A percentile compares a stretch with the other conserved stretches of the same genome.
Evolutionary conservation across 1,140 invertebrate species (phyloP).

Genomic region (Drosophila paulistorum): DNA sequence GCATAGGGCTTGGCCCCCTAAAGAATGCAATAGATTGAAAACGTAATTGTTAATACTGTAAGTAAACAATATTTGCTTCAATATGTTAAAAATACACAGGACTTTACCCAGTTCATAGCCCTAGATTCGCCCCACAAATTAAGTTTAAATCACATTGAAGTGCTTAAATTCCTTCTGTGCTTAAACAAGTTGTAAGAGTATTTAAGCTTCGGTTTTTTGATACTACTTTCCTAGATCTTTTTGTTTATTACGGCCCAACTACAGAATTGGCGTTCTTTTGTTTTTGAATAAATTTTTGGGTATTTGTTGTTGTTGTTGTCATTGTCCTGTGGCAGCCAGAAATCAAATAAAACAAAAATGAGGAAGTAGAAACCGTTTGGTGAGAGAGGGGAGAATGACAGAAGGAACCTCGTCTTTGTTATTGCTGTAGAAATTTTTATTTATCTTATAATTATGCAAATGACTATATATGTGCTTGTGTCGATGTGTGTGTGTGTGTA

Average conservation of each 20-base stretch:
- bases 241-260: slow-evolving; percentile 63
- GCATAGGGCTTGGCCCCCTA: too few relatives aligned
- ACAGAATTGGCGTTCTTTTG: slow-evolving; percentile 17
- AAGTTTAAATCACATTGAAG: too few relatives aligned
- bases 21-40: too few relatives aligned
- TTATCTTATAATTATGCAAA: slow-evolving; percentile 81
- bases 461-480: slow-evolving; percentile 19
- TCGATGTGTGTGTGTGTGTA: background rate
- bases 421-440: slow-evolving; percentile 73
- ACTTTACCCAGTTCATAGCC: too few relatives aligned
- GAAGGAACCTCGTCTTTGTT: slow-evolving; percentile 43
- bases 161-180: too few relatives aligned
- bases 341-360: slow-evolving; percentile 74
- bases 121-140: too few relatives aligned
- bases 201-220: background rate
- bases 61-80: too few relatives aligned
- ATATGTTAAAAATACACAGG: too few relatives aligned
- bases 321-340: slow-evolving; percentile 46
- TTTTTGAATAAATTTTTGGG: slow-evolving; percentile 58
- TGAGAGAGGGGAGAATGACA: background rate
- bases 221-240: background rate
- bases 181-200: background rate
- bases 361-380: background rate
- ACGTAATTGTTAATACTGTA: too few relatives aligned
- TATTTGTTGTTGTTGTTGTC: slow-evolving; percentile 24